Evolutionary conservation across 2,888 invertebrate genomes (phyloP).

Genomic region (Strigamia crassipes): DNA sequence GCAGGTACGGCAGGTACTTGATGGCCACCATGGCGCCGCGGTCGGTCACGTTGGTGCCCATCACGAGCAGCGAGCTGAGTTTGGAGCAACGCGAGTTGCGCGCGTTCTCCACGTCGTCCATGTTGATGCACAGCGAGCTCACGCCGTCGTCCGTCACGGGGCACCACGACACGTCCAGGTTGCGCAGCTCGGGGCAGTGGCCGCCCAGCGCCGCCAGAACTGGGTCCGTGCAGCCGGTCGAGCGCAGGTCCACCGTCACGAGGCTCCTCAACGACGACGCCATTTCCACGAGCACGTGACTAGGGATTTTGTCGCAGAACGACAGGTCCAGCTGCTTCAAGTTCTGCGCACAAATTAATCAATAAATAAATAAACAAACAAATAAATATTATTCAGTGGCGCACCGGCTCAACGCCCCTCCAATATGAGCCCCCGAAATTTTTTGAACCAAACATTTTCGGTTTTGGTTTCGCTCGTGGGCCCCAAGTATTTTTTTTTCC

Average conservation of each 20-base stretch:
- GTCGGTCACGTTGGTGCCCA: slow-evolving; percentile 23
- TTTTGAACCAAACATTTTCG: too few relatives aligned
- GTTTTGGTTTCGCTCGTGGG: too few relatives aligned
- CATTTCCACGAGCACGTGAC: neutral
- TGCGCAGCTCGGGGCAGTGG: slow-evolving; percentile 8
- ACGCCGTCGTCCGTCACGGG: slow-evolving; percentile 36
- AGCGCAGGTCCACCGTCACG: neutral
- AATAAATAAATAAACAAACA: too few relatives aligned
- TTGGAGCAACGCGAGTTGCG: neutral
- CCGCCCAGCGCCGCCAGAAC: slow-evolving; percentile 18
- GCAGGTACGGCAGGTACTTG: slow-evolving; percentile 5
- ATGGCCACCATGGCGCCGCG: slow-evolving; percentile 28
- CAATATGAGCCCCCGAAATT: too few relatives aligned
- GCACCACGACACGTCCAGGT: slow-evolving; percentile 45
- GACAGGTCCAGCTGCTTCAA: slow-evolving; percentile 27
- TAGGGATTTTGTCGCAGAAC: slow-evolving; percentile 33
- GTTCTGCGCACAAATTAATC: too few relatives aligned
- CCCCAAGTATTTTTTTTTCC: too few relatives aligned
- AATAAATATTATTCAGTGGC: too few relatives aligned
- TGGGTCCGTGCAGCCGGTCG: slow-evolving; percentile 10
- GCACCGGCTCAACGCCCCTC: too few relatives aligned
- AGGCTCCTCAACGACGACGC: neutral
- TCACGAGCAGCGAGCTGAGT: neutral
- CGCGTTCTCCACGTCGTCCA: neutral
- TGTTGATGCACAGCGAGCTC: slow-evolving; percentile 8